These are phyloP conservation scores for Aurelia sp. DNA, from an alignment of 30 jellyfish, hydroid and myxozoan species.

Conservation along the genomic window DNA sequence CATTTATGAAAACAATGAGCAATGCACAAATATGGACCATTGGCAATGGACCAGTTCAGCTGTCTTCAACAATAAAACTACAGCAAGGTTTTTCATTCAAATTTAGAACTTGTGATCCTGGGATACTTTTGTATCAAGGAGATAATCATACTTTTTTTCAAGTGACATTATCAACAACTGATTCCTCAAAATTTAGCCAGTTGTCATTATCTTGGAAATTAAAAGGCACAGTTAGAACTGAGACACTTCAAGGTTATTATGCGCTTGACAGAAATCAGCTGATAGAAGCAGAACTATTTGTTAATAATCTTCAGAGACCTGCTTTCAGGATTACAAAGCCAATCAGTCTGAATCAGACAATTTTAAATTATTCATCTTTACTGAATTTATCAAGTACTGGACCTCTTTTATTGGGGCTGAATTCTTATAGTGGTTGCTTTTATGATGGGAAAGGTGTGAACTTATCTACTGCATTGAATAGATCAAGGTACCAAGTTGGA, in stretches of 20 bases:
- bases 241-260: background rate
- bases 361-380: background rate
- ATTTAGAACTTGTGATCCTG: slow-evolving; percentile 68
- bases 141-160: slow-evolving; percentile 7
- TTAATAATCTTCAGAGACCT: background rate
- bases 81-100: slow-evolving; percentile 56
- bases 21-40: slow-evolving; percentile 18
- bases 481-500: background rate
- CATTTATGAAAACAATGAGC: background rate
- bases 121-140: slow-evolving; percentile 49
- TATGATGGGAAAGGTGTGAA: slow-evolving; percentile 49
- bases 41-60: slow-evolving; percentile 39
- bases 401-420: slow-evolving; percentile 26
- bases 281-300: slow-evolving; percentile 24
- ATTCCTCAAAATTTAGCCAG: slow-evolving; percentile 15
- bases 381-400: slow-evolving; percentile 25
- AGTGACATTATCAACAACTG: slow-evolving; percentile 35
- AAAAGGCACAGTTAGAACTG: background rate
- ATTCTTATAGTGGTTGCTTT: slow-evolving; percentile 58
- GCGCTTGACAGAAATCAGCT: slow-evolving; percentile 56
- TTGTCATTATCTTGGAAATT: slow-evolving; percentile 43
- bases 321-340: slow-evolving; percentile 32
- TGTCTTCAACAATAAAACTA: background rate
- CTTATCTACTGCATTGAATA: slow-evolving; percentile 23
- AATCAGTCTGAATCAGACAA: slow-evolving; percentile 13